phyloP scores from a whole-genome alignment of 2,888 invertebrate species.

The Euzetes globulus region DNA sequence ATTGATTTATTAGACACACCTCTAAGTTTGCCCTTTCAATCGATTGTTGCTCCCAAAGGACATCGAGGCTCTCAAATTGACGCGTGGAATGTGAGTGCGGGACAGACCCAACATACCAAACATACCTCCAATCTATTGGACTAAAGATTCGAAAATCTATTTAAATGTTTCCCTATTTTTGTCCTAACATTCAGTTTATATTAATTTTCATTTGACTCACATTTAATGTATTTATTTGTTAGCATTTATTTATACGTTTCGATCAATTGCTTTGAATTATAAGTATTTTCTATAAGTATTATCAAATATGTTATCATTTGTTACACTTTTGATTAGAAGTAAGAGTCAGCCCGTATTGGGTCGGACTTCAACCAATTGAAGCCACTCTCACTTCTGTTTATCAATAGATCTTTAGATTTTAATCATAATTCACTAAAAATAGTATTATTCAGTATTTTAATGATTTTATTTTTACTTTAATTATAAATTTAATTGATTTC shows the following conservation, averaged over 20 bases:
- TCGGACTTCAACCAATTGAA: no score
- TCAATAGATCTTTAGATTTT: no score
- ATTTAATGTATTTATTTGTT: constrained; percentile 4
- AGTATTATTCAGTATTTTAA: no score
- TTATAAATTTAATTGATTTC: no score
- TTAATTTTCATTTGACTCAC: neutral
- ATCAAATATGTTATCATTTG: neutral
- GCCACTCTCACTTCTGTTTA: no score
- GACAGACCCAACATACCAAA: neutral
- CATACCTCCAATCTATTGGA: neutral
- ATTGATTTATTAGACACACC: neutral
- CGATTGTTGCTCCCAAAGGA: neutral
- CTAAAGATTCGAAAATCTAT: no score
- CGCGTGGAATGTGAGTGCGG: constrained; percentile 29
- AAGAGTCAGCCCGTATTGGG: no score
- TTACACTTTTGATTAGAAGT: neutral
- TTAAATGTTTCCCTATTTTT: neutral
- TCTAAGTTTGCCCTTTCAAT: neutral
- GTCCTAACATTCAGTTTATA: neutral
- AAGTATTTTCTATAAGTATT: neutral
- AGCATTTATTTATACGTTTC: neutral
- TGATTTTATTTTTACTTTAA: no score
- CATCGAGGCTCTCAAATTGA: constrained; percentile 28
- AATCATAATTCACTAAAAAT: no score
- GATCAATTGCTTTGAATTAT: neutral